Percentiles rank a stretch among this genome's conserved stretches.
Evolutionary conservation across 2,888 invertebrate genomes (phyloP).

Genomic region (Acrocyrtus sp.): DNA sequence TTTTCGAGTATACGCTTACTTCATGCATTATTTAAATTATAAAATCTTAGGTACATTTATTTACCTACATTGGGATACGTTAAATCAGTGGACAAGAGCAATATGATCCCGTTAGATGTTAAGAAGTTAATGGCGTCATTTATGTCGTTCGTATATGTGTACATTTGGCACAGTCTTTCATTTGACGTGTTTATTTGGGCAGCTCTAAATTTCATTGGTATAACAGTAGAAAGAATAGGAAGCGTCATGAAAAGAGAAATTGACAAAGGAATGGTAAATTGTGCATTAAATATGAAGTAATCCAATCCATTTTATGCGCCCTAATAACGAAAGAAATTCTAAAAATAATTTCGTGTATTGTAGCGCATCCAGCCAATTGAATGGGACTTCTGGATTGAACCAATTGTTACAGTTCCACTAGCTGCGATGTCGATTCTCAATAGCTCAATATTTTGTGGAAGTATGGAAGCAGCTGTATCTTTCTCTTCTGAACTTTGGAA

Average conservation of each 20-base stretch:
- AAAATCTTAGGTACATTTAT: constrained; percentile 84
- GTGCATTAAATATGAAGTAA: background rate
- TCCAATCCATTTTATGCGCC: background rate
- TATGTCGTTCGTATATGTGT: constrained; percentile 83
- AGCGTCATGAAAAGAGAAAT: constrained; percentile 57
- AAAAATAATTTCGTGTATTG: background rate
- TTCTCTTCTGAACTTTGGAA: constrained; percentile 43
- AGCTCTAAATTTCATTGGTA: constrained; percentile 83
- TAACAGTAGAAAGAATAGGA: constrained; percentile 76
- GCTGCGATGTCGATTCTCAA: constrained; percentile 63
- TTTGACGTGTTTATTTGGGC: constrained; percentile 85
- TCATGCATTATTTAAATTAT: background rate
- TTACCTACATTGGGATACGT: constrained; percentile 71
- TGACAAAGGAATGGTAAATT: constrained; percentile 48
- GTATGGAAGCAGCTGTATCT: constrained; percentile 44
- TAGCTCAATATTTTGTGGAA: constrained; percentile 62
- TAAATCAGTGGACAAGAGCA: constrained; percentile 23
- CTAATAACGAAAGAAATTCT: background rate
- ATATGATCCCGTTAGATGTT: constrained; percentile 53
- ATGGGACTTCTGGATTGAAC: constrained; percentile 62
- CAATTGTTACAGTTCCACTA: constrained; percentile 58
- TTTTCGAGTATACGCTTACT: too few species aligned
- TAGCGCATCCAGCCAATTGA: constrained; percentile 38
- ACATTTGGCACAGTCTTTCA: constrained; percentile 89
- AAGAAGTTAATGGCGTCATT: constrained; percentile 78